Evolutionary conservation across 2,797 vertebrate species (phyloP).

Genomic region (Channa striata): DNA sequence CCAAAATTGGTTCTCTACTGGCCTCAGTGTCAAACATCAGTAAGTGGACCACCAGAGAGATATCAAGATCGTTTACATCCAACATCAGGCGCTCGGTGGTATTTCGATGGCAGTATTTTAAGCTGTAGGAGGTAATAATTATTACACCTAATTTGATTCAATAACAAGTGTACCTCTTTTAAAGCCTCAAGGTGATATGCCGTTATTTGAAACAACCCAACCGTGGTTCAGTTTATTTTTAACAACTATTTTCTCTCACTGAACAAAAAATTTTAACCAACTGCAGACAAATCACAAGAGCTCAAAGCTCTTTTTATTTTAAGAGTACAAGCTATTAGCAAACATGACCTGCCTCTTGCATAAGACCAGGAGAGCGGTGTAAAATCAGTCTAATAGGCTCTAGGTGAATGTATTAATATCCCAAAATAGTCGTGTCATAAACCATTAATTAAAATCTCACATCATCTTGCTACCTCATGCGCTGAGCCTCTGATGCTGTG

Average conservation of each 20-base stretch:
- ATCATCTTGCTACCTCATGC: slow-evolving; percentile 64
- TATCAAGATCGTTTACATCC: too few relatives aligned
- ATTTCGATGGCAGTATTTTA: too few relatives aligned
- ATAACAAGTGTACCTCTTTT: not conserved
- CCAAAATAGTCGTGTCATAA: slow-evolving; percentile 63
- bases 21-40: too few relatives aligned
- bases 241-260: slow-evolving; percentile 20
- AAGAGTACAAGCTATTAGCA: slow-evolving; percentile 47
- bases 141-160: slow-evolving; percentile 9
- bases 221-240: slow-evolving; percentile 7
- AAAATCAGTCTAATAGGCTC: slow-evolving; percentile 67
- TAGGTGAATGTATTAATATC: slow-evolving; percentile 61
- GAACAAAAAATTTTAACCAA: slow-evolving; percentile 21
- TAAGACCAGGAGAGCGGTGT: slow-evolving; percentile 38
- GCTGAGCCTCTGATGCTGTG: slow-evolving; percentile 49
- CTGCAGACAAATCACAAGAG: not conserved
- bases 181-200: not conserved
- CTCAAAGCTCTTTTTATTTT: slow-evolving; percentile 21
- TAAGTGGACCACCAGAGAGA: too few relatives aligned
- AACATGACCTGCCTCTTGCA: slow-evolving; percentile 50
- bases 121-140: not conserved
- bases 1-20: too few relatives aligned
- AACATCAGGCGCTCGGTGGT: too few relatives aligned
- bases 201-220: slow-evolving; percentile 3
- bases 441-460: slow-evolving; percentile 67